These are phyloP conservation scores for Seriola aureovittata DNA, from an alignment of 2,113 vertebrate species.

Conservation along the genomic window DNA sequence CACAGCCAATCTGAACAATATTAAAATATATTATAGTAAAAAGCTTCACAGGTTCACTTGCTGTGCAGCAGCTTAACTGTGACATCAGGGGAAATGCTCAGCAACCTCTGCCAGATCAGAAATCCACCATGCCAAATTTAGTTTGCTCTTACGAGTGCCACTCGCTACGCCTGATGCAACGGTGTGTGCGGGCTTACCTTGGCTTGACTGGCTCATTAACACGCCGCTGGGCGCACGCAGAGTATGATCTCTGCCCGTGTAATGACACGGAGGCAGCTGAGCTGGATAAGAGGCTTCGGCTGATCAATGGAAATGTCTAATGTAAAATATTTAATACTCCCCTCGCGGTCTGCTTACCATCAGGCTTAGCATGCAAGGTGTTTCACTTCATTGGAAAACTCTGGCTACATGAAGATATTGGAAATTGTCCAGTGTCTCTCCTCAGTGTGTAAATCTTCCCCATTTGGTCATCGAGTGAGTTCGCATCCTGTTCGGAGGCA, in stretches of 20 bases:
- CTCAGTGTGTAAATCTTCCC: conserved; percentile 11
- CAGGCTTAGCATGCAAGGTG: conserved; percentile 12
- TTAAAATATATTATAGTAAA: neutral
- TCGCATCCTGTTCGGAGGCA: neutral
- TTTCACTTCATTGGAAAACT: neutral
- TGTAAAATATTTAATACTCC: conserved; percentile 46
- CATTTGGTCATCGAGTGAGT: neutral
- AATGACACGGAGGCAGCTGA: conserved; percentile 55
- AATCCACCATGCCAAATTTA: conserved; percentile 51
- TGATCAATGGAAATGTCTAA: conserved; percentile 59
- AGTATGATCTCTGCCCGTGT: conserved; percentile 57
- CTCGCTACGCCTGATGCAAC: conserved; percentile 52
- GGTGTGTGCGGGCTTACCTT: conserved; percentile 49
- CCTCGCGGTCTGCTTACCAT: conserved; percentile 2
- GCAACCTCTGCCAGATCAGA: conserved; percentile 24
- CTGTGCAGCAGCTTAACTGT: neutral
- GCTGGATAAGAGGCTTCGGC: conserved; percentile 45
- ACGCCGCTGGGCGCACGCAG: conserved; percentile 40
- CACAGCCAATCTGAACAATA: neutral
- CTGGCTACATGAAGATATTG: neutral
- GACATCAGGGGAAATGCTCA: neutral
- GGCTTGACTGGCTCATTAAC: conserved; percentile 52
- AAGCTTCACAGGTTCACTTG: neutral
- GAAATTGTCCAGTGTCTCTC: neutral
- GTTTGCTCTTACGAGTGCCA: neutral